These are phyloP conservation scores for Pagrus major DNA, from an alignment of 2,113 vertebrate genomes.

Conservation along the genomic window DNA sequence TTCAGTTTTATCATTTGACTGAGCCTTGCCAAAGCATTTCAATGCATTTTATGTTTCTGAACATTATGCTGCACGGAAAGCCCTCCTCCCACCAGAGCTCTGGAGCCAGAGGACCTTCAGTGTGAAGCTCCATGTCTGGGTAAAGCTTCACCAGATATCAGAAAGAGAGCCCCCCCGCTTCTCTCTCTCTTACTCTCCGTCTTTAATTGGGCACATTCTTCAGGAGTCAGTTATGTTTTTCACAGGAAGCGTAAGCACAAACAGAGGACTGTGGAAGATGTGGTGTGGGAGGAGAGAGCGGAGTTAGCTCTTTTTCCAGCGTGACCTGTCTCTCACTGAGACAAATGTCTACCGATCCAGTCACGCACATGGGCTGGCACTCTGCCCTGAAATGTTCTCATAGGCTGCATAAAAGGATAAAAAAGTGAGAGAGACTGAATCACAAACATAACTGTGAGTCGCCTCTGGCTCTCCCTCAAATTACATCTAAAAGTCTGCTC, in stretches of 20 bases:
- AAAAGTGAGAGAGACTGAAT: slow-evolving; percentile 8
- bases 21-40: slow-evolving; percentile 5
- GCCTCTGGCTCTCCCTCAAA: neutral
- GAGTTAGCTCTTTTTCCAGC: slow-evolving; percentile 25
- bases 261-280: slow-evolving; percentile 57
- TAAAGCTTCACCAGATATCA: slow-evolving; percentile 31
- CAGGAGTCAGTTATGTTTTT: slow-evolving; percentile 74
- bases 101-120: slow-evolving; percentile 10
- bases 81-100: neutral
- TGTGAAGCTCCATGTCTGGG: slow-evolving; percentile 15
- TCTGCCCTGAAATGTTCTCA: slow-evolving; percentile 46
- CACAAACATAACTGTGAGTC: slow-evolving; percentile 14
- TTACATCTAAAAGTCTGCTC: neutral
- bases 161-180: neutral
- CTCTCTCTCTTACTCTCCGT: neutral
- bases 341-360: slow-evolving; percentile 60
- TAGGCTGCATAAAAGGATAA: slow-evolving; percentile 24
- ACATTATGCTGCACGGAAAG: neutral
- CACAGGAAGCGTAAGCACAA: slow-evolving; percentile 75
- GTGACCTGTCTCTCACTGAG: slow-evolving; percentile 48
- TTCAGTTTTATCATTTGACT: neutral
- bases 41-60: slow-evolving; percentile 14
- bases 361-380: slow-evolving; percentile 60
- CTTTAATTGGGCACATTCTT: slow-evolving; percentile 77
- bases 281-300: slow-evolving; percentile 13